These are phyloP conservation scores for Rhagologus leucostigma DNA, from an alignment of 2,113 vertebrate genomes.

Conservation along the genomic window DNA sequence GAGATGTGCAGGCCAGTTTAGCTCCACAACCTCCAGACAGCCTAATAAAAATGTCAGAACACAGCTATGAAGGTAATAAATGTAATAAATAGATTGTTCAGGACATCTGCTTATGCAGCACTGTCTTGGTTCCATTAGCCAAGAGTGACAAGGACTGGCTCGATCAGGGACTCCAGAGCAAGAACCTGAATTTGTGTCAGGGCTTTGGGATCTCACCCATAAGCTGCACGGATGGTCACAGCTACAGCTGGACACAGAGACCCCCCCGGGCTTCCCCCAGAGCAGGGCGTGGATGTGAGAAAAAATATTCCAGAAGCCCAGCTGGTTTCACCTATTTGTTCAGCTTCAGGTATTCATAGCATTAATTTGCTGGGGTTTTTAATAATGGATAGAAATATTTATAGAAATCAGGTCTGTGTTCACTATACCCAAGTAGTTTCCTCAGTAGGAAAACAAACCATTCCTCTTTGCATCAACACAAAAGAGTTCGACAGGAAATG, in stretches of 20 bases:
- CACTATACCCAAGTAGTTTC: background rate
- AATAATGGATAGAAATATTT: background rate
- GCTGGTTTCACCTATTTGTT: background rate
- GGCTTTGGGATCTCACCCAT: background rate
- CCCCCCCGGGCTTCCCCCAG: background rate
- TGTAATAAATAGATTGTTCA: background rate
- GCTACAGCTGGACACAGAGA: background rate
- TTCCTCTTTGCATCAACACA: background rate
- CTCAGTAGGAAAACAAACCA: background rate
- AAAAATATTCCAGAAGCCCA: background rate
- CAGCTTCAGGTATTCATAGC: background rate
- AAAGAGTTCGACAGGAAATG: background rate
- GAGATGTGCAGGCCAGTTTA: background rate
- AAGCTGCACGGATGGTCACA: background rate
- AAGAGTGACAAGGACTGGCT: background rate
- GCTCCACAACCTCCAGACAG: background rate
- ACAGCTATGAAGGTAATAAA: background rate
- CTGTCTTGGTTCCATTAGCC: background rate
- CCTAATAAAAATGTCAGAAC: constrained; percentile 4
- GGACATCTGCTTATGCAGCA: background rate
- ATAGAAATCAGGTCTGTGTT: background rate
- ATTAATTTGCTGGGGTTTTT: background rate
- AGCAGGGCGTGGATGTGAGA: background rate
- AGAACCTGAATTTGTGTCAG: background rate
- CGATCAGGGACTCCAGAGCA: background rate